phyloP scores from a whole-genome alignment of 2,888 invertebrate species.

The Panorpa germanica region DNA sequence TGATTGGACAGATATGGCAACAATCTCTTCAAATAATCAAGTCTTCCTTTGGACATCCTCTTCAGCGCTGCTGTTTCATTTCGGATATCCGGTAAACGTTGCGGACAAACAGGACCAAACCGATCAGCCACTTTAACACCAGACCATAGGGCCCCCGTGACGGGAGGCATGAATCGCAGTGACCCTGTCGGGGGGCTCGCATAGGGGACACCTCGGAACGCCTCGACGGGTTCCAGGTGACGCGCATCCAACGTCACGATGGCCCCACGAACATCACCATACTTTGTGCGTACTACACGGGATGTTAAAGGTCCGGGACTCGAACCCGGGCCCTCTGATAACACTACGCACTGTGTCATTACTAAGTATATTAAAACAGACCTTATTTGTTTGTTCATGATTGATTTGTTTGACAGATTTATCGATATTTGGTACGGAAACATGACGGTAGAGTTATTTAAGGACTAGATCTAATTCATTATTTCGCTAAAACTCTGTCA shows the following conservation, averaged over 20 bases:
- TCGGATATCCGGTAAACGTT: constrained; percentile 67
- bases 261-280: constrained; percentile 71
- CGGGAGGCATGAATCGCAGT: constrained; percentile 90
- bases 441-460: too few species aligned
- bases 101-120: constrained; percentile 85
- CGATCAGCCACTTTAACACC: constrained; percentile 74
- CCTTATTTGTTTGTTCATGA: too few species aligned
- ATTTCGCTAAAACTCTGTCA: too few species aligned
- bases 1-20: constrained; percentile 77
- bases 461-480: too few species aligned
- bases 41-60: constrained; percentile 73
- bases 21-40: constrained; percentile 75
- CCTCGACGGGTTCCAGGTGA: constrained; percentile 75
- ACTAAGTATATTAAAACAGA: too few species aligned
- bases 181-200: constrained; percentile 81
- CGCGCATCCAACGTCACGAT: constrained; percentile 67
- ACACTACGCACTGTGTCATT: too few species aligned
- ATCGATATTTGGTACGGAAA: too few species aligned
- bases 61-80: constrained; percentile 68
- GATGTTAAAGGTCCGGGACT: constrained; percentile 41
- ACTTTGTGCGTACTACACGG: constrained; percentile 71
- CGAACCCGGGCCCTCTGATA: too few species aligned
- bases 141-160: constrained; percentile 81
- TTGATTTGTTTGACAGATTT: too few species aligned
- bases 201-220: constrained; percentile 85